These are phyloP conservation scores for Cephonodes hylas DNA, from an alignment of 2,888 invertebrate genomes.

Conservation along the genomic window DNA sequence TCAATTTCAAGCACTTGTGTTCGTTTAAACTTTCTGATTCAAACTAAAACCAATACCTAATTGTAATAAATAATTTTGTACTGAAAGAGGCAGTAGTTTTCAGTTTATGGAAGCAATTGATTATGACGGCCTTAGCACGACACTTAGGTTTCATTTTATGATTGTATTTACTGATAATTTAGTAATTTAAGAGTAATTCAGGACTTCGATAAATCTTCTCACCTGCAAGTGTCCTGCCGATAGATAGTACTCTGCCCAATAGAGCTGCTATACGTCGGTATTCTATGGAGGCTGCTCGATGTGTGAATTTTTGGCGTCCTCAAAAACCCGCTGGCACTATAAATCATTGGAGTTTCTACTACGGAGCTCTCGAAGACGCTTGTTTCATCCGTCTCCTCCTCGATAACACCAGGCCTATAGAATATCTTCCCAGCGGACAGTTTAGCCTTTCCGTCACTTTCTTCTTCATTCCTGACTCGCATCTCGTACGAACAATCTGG, in stretches of 20 bases:
- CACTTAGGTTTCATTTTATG: too few species aligned
- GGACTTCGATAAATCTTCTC: constrained; percentile 16
- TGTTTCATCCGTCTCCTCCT: constrained; percentile 73
- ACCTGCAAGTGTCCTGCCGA: constrained; percentile 82
- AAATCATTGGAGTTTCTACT: constrained; percentile 69
- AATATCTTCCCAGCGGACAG: constrained; percentile 72
- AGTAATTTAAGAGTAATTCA: too few species aligned
- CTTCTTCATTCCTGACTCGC: constrained; percentile 56
- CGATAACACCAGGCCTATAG: constrained; percentile 69
- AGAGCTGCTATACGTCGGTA: constrained; percentile 82
- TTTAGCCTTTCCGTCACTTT: constrained; percentile 48
- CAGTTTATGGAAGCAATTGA: too few species aligned
- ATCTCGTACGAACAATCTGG: constrained; percentile 62
- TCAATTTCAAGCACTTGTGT: too few species aligned
- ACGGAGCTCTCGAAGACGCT: constrained; percentile 72
- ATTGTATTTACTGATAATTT: too few species aligned
- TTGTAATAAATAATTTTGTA: too few species aligned
- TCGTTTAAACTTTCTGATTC: too few species aligned
- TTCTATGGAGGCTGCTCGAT: constrained; percentile 76
- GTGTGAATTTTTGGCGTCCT: constrained; percentile 62
- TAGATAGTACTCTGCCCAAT: constrained; percentile 80
- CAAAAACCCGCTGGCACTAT: constrained; percentile 52
- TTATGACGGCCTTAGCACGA: too few species aligned
- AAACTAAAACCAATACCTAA: too few species aligned
- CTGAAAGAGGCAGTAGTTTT: too few species aligned